Conservation (phyloP, 2,888 invertebrate species). For the Clunio marinus region DNA sequence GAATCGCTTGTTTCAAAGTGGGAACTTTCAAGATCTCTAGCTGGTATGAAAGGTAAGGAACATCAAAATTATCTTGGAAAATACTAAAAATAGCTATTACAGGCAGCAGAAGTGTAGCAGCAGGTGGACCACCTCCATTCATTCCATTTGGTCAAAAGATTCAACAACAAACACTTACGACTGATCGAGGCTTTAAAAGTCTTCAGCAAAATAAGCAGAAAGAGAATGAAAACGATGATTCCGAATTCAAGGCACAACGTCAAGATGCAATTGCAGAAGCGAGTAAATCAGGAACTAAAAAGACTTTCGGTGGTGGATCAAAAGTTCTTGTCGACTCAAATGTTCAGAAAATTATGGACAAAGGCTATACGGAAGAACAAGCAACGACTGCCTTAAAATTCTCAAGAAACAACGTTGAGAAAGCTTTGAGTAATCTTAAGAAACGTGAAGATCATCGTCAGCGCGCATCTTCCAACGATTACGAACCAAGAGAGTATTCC, state of each 20-base stretch:
- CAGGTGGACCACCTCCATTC: constrained; percentile 85
- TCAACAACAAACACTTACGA: constrained; percentile 53
- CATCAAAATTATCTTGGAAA: neutral
- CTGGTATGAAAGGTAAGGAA: constrained; percentile 56
- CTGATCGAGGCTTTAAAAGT: constrained; percentile 68
- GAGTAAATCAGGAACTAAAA: constrained; percentile 60
- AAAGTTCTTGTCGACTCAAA: constrained; percentile 68
- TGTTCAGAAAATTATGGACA: constrained; percentile 73
- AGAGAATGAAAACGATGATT: constrained; percentile 61
- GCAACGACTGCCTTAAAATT: constrained; percentile 68
- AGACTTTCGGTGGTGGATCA: constrained; percentile 63
- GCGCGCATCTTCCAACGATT: constrained; percentile 51
- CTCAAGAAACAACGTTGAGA: constrained; percentile 68
- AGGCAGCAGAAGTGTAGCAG: constrained; percentile 51
- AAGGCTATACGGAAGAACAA: constrained; percentile 72
- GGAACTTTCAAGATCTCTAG: constrained; percentile 67
- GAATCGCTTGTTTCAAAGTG: constrained; percentile 80
- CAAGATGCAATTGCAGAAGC: constrained; percentile 88
- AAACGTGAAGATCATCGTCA: constrained; percentile 54
- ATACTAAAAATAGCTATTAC: constrained; percentile 11
- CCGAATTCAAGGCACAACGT: constrained; percentile 84
- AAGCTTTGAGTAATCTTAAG: constrained; percentile 64
- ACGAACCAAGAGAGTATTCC: constrained; percentile 49
- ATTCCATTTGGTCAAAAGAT: constrained; percentile 83
- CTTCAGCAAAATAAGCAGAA: constrained; percentile 60